Base-by-base conservation (phyloP, 2,888 invertebrate genomes). In the Dynastes grantii region DNA sequence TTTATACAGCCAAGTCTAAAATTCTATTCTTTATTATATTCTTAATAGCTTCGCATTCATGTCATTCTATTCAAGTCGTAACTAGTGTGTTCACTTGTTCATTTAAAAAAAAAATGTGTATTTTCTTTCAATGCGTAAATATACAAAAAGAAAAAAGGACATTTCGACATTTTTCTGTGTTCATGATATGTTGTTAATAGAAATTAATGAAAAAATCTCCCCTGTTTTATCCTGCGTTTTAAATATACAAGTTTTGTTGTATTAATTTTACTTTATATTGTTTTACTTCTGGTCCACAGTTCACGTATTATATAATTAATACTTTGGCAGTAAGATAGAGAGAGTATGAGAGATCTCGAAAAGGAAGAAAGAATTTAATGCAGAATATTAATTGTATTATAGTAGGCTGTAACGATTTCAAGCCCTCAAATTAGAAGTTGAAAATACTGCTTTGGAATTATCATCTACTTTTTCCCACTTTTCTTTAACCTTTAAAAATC, bases 1-100 rank as follows among this genome's bases (percentile, higher is more conserved):
- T 85, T 86, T 83, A 85, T 75, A 88, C 87, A 88, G 87, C 87
- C 87, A 85, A 84, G 78, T 80, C 79, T 80, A 77, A 81, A 63
- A 71, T 78, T 79, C 29, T 65, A 55, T 79, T 79, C 16, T 70
- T 64, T 65, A 37, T 37, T 5, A 71, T 70, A 81, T 83, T 82
- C 79, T 77, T 70, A 76, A 79, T 79, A 70, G 71, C 77, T 71
- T 83, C 81, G 82, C 81, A 78, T 58, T 78, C 9, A 51, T 40
- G 55, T 55, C 53, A 77, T 78, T 11, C 73, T 75, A 76, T 53
- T 55, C 22, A 73, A 40, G 68, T 13, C 29, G 51, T 5, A 27
- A 58, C 22, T 58, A 32, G 2, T 64, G 1, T n/a, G 64, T 67
- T 58, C 45, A 61, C 29, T 53, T 55, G 27, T 70, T 32, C 32